phyloP scores from a whole-genome alignment of 1,140 invertebrate genomes.

The Brachionus plicatilis region DNA sequence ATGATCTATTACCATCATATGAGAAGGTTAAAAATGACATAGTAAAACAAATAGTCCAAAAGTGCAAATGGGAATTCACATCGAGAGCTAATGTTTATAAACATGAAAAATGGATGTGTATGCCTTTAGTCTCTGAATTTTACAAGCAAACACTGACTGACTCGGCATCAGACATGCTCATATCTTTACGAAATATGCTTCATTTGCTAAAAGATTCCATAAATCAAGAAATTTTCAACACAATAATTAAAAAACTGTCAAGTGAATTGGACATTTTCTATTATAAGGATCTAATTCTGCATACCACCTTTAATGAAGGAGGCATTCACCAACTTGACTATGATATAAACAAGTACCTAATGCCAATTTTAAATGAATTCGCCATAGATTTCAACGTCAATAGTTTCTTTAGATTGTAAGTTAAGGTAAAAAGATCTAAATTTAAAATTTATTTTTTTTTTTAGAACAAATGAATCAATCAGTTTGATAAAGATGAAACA shows the following conservation, averaged over 20 bases:
- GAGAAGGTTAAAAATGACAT: conserved; percentile 38
- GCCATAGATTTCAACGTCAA: not conserved
- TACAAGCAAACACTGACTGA: not conserved
- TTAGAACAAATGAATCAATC: conserved; percentile 29
- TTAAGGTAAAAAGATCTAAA: not conserved
- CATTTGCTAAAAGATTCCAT: conserved; percentile 18
- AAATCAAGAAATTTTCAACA: not conserved
- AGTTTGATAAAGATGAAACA: not conserved
- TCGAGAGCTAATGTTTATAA: not conserved
- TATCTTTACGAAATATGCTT: conserved; percentile 29
- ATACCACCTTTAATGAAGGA: conserved; percentile 3
- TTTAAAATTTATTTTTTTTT: not conserved
- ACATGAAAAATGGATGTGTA: conserved; percentile 30
- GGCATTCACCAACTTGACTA: not conserved
- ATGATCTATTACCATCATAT: conserved; percentile 1
- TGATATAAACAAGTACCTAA: conserved; percentile 26
- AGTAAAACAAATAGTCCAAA: not conserved
- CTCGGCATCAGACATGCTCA: conserved; percentile 27
- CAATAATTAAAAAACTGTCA: conserved; percentile 2
- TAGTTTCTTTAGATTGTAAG: not conserved
- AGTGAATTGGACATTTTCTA: conserved; percentile 31
- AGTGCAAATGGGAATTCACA: conserved; percentile 28
- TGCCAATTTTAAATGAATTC: conserved; percentile 28
- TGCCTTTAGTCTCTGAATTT: not conserved
- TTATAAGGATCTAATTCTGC: conserved; percentile 11